A percentile compares a stretch with the other conserved stretches of the same genome.
Evolutionary conservation across 2,888 invertebrate genomes (phyloP).

Genomic region (Polydrusus tereticollis): DNA sequence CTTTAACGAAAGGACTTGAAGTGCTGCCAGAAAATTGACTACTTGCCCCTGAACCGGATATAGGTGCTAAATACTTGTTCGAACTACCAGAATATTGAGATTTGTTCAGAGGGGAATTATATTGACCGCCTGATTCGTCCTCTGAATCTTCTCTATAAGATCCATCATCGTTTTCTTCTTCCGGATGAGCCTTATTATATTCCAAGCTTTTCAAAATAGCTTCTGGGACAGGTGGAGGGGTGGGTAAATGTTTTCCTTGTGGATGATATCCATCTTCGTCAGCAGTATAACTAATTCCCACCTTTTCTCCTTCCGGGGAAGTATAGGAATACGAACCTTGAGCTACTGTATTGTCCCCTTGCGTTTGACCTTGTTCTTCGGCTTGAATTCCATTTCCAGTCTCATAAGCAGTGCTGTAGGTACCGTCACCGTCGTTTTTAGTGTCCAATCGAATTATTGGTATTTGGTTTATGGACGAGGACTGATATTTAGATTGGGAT

Average conservation of each 20-base stretch:
- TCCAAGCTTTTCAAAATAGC: conserved; percentile 67
- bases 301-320: conserved; percentile 59
- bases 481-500: conserved; percentile 36
- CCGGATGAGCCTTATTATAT: conserved; percentile 52
- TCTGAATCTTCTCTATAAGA: conserved; percentile 10
- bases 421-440: conserved; percentile 58
- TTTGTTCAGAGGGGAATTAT: neutral
- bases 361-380: conserved; percentile 58
- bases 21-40: neutral
- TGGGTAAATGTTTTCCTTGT: conserved; percentile 71
- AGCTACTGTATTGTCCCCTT: conserved; percentile 54
- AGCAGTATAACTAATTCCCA: conserved; percentile 66
- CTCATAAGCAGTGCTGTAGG: conserved; percentile 67
- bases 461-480: conserved; percentile 47
- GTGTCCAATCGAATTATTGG: conserved; percentile 60
- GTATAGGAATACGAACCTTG: conserved; percentile 61
- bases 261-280: conserved; percentile 72
- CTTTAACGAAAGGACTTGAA: neutral
- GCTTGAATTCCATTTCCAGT: conserved; percentile 72
- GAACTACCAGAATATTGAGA: conserved; percentile 17
- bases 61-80: conserved; percentile 35
- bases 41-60: neutral
- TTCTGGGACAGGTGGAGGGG: conserved; percentile 73
- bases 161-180: conserved; percentile 39
- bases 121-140: conserved; percentile 2